Base-by-base conservation (phyloP, 35 echinoderm and acorn worm genomes). In the Ophiothrix spiculata region DNA sequence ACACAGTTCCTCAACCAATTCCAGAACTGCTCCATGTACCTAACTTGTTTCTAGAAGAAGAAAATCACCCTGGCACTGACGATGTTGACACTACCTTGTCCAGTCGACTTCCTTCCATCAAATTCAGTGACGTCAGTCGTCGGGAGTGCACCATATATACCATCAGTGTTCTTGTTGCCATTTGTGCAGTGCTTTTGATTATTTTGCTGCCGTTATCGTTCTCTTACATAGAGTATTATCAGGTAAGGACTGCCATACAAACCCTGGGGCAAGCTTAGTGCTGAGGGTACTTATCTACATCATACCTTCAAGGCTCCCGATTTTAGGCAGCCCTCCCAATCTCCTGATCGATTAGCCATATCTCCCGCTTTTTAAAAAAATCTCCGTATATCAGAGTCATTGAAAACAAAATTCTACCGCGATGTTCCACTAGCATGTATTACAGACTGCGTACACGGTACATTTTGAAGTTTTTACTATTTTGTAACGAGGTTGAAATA, bases 181-280 rank as follows among this genome's bases (percentile, higher is more conserved):
- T 82, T 3, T 0, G 41, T 12, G 80, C 80, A 31, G 38, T 82
- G 33, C 32, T 82, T 29, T 46, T 82, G 39, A 25, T 82, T 41
- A 45, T 82, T 25, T 45, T 82, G 38, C 80, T 82, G 21, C 80
- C 80, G 0, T 32, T 82, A 31, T 32, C 80, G 8, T 82, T 82
- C 40, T 82, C 80, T 6, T 82, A 82, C 15, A 16, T 82, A 32
- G 80, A 82, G 33, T 82, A 82, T 41, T 82, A 49, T 54, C 39
- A 82, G 80, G 80, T 82, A 45, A 4, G 14, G 14, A 23, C 19
- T 16, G n/a, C 4, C 28, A 40, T 31, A 81, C 42, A 49, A 10
- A 19, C 42, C 42, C 42, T 49, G 42, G 42, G 42, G 6, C 42
- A 49, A 49, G 6, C 42, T 49, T 49, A 49, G 42, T 49, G 19